Conservation (phyloP, 1,140 invertebrate genomes). For the silkworm (Bombyx mori) region ASM3026992v2 NC_085121.1:13008001-13008500, state of each 20-base stretch:
- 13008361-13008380: no score
- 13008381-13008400: not conserved
- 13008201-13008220: not conserved
- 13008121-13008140: no score
- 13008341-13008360: no score
- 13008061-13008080: no score
- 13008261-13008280: no score
- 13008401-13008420: no score
- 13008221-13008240: no score
- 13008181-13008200: not conserved
- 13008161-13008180: not conserved
- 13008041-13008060: not conserved
- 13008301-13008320: no score
- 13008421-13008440: not conserved
- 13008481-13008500: not conserved
- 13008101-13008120: no score
- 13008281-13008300: not conserved
- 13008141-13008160: not conserved
- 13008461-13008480: not conserved
- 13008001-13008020: constrained; percentile 5
- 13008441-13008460: not conserved
- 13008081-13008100: no score
- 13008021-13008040: constrained; percentile 8
- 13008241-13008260: no score
- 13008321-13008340: no score